A percentile compares a stretch with the other conserved stretches of the same genome.
Evolutionary conservation across 2,797 vertebrate species (phyloP).

Genomic region (Furcifer pardalis): DNA sequence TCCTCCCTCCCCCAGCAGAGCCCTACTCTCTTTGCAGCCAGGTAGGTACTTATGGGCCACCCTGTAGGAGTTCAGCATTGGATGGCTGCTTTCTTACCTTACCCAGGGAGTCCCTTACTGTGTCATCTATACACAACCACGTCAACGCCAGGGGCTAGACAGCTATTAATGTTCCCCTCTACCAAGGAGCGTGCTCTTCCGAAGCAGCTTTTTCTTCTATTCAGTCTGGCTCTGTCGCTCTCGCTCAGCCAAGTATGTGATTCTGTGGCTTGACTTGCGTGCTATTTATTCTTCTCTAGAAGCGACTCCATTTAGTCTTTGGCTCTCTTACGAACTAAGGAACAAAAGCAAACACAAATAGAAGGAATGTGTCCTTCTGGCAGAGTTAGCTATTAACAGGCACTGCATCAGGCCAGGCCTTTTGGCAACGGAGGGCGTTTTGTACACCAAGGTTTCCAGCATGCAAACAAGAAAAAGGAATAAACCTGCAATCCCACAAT

Average conservation of each 20-base stretch:
- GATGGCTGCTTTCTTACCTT: background rate
- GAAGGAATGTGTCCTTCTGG: conserved; percentile 51
- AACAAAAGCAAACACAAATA: conserved; percentile 65
- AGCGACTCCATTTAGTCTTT: conserved; percentile 65
- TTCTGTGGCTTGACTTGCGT: conserved; percentile 59
- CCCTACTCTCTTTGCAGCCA: too few species aligned
- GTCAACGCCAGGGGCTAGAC: background rate
- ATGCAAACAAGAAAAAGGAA: conserved; percentile 51
- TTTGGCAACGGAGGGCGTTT: conserved; percentile 55
- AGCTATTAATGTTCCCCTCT: conserved; percentile 40
- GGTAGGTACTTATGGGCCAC: too few species aligned
- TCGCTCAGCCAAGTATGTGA: conserved; percentile 37
- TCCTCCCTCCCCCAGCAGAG: too few species aligned
- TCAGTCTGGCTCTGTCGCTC: conserved; percentile 54
- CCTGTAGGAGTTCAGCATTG: too few species aligned
- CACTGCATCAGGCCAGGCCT: conserved; percentile 50
- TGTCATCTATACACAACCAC: background rate
- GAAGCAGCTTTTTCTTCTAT: conserved; percentile 38
- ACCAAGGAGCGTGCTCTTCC: conserved; percentile 38
- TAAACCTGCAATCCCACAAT: conserved; percentile 57
- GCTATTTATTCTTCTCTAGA: conserved; percentile 62
- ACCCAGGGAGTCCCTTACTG: too few species aligned
- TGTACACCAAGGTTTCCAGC: conserved; percentile 58
- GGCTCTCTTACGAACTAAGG: conserved; percentile 56
- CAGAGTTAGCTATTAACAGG: conserved; percentile 56